Base-by-base conservation (phyloP, 2,888 invertebrate genomes). In the Bombylius major region DNA sequence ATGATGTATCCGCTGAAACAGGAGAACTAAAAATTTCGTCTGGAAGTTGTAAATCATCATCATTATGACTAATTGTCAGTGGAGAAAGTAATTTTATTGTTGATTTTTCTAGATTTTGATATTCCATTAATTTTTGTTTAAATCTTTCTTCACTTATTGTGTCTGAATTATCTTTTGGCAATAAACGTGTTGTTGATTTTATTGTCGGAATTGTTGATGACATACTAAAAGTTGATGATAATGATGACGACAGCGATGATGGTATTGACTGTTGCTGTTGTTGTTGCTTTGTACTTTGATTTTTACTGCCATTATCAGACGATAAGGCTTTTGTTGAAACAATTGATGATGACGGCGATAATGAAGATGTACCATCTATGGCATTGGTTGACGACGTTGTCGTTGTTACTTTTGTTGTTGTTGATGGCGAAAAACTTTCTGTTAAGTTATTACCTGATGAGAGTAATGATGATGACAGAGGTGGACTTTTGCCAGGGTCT, bases 51-150 rank as follows among this genome's bases (percentile, higher is more conserved):
- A 42, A 42, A 42, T 42, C 39, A 42, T 42, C 39, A 42, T 42
- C 39, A 7, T 5, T 11, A 5, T 42, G 39, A 42, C 39, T 42
- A 11, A 42, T 42, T 5, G 9, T 42, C 11, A 42, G 11, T 11
- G 39, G 39, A 11, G 39, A 42, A 11, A 1, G 8, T 42, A 42
- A 42, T 42, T 42, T 42, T 7, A 8, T 32, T 32, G 4, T 45
- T 4, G 50, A 42, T 23, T 50, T 50, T 42, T 50, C 50, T 9
- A 6, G 7, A 45, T 33, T 47, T 47, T 51, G 51, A n/a, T 36
- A 51, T 33, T 55, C 81, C 58, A 80, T 66, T 49, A 81, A 65
- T 58, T 80, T 76, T 63, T 81, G 80, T 62, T 81, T 81, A 54
- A 80, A 78, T 64, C 80, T 80, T 42, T 79, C 79, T 64, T 81